Base-by-base conservation (phyloP, 2,888 invertebrate genomes). In the Chironomus riparius region DNA sequence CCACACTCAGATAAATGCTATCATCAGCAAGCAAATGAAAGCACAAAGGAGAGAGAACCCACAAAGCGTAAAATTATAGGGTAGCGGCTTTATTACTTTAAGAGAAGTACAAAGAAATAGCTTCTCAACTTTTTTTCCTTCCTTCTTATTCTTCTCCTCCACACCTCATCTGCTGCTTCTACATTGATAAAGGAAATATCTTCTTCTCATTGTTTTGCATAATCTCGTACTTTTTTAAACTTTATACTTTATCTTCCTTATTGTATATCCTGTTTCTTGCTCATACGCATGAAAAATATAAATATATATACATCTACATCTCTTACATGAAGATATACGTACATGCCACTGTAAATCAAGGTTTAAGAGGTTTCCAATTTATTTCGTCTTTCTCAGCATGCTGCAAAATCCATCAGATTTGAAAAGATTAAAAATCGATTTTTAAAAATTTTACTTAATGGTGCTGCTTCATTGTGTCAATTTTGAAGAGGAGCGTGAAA, bases 51-150 rank as follows among this genome's bases (percentile, higher is more conserved):
- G 38, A 38, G 50, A 50, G 56, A 50, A 71, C 50, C 71, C 71
- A 56, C 71, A 71, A 71, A 71, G 71, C 71, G 71, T 71, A 56
- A 71, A 71, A 71, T 71, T 47, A 56, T 56, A 71, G 71, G 71
- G 71, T 71, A 24, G 71, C 18, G 50, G 10, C 50, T 70, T 50
- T 70, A 22, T 70, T 38, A n/a, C n/a, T 24, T 71, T 38, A 38
- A 38, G 38, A 38, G n/a, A n/a, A n/a, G 10, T 38, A 38, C 10
- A 38, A 38, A 38, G 38, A 38, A 38, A 38, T 38, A 38, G 38
- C 38, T 38, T 38, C 38, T 38, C 38, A 38, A 38, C 38, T 38
- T 38, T 2, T 28, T 28, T 24, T 3, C 3, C 24, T 48, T 13
- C 22, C n/a, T 56, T 48, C 61, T 56, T 38, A 22, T 50, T 56